A percentile compares a stretch with the other conserved stretches of the same genome.
These are phyloP conservation scores for Vandiemenella viatica DNA, from an alignment of 2,888 invertebrate genomes.

Conservation along the genomic window DNA sequence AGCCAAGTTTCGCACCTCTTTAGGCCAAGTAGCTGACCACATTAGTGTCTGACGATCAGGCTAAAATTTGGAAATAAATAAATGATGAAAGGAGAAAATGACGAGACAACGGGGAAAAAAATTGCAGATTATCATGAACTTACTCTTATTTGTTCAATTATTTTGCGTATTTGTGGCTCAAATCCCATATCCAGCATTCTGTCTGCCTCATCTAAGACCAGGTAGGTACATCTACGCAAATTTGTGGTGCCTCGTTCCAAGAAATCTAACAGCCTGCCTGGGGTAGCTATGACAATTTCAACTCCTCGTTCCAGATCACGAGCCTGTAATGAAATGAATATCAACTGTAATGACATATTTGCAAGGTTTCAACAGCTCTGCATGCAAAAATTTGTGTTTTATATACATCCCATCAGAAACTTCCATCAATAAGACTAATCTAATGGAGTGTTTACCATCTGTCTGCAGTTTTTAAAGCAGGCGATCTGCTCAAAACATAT, in stretches of 20 bases:
- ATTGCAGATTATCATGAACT: slow-evolving; percentile 17
- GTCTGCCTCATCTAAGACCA: slow-evolving; percentile 91
- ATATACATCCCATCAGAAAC: too few species aligned
- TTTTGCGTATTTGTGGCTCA: slow-evolving; percentile 90
- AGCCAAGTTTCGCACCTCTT: slow-evolving; percentile 87
- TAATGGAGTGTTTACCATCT: too few species aligned
- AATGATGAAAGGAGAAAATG: not conserved
- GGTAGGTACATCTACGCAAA: slow-evolving; percentile 72
- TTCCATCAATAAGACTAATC: too few species aligned
- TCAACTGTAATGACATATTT: not conserved
- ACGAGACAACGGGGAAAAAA: too few species aligned
- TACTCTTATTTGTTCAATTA: slow-evolving; percentile 77
- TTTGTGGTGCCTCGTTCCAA: slow-evolving; percentile 78
- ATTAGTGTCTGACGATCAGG: slow-evolving; percentile 89
- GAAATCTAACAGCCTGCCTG: slow-evolving; percentile 86
- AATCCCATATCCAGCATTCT: slow-evolving; percentile 98
- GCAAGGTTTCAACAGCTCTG: too few species aligned
- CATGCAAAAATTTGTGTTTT: too few species aligned
- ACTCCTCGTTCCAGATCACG: slow-evolving; percentile 78
- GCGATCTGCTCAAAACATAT: too few species aligned
- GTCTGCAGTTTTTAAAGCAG: too few species aligned
- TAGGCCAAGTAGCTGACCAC: slow-evolving; percentile 99
- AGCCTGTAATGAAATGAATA: slow-evolving; percentile 43
- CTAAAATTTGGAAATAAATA: slow-evolving; percentile 21
- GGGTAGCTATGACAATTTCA: slow-evolving; percentile 90